These are phyloP conservation scores for Epizoanthus stellaris DNA, from an alignment of 92 coral and sea anemone genomes.

Conservation along the genomic window DNA sequence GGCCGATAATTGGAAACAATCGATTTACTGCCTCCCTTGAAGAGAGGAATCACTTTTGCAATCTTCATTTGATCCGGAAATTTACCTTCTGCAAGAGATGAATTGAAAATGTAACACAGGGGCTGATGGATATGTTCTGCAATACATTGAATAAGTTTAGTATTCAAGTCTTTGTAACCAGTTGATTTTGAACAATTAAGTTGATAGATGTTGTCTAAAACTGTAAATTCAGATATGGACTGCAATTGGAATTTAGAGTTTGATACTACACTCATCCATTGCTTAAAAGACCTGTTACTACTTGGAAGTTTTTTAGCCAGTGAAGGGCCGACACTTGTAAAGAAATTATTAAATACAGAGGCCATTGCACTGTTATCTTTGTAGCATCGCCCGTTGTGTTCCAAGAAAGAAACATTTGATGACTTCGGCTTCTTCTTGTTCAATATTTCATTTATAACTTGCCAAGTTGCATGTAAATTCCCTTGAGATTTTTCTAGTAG, in stretches of 20 bases:
- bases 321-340: constrained; percentile 18
- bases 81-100: not conserved
- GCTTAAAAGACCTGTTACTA: not conserved
- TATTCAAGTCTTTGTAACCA: not conserved
- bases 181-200: not conserved
- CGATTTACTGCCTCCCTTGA: not conserved
- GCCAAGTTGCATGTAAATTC: constrained; percentile 7
- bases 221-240: not conserved
- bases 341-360: constrained; percentile 8
- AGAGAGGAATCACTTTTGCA: not conserved
- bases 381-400: not conserved
- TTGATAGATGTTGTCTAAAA: not conserved
- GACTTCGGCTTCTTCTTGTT: not conserved
- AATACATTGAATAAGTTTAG: not conserved
- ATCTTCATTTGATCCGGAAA: not conserved
- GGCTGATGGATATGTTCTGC: not conserved
- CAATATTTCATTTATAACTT: constrained; percentile 1
- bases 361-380: not conserved
- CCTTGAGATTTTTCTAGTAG: constrained; percentile 20
- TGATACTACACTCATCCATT: not conserved
- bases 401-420: not conserved
- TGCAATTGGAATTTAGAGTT: not conserved
- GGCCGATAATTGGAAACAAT: too few species aligned
- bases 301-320: not conserved
- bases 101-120: not conserved